These are phyloP conservation scores for Tridacna crocea DNA, from an alignment of 2,888 invertebrate species.

Conservation along the genomic window DNA sequence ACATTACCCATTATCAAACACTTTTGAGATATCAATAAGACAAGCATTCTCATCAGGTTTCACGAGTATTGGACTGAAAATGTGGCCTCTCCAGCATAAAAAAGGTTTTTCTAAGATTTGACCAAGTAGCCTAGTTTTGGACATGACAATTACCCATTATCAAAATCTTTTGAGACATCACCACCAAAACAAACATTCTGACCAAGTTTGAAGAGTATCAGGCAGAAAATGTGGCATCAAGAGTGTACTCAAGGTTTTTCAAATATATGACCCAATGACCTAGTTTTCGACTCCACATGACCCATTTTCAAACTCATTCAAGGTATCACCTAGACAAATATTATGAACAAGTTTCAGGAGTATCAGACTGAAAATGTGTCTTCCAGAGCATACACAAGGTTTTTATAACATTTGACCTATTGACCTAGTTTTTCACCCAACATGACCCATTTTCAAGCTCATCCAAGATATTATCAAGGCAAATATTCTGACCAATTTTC, in stretches of 20 bases:
- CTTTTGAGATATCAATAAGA: no score
- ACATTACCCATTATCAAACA: no score
- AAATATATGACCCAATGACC: neutral
- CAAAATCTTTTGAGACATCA: no score
- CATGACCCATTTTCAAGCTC: no score
- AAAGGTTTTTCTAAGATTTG: constrained; percentile 4
- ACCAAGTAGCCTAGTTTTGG: neutral
- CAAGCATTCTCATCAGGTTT: no score
- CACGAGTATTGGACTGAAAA: neutral
- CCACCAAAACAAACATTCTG: constrained; percentile 2
- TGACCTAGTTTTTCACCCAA: no score
- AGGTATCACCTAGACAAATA: neutral
- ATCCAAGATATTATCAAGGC: no score
- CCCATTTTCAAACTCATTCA: neutral
- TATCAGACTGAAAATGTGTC: no score
- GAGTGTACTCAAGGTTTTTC: neutral
- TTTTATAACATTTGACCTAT: no score
- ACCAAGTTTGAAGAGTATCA: neutral
- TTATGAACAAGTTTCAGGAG: neutral
- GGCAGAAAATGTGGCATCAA: constrained; percentile 2
- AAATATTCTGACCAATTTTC: no score
- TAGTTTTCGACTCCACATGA: neutral
- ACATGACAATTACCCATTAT: no score
- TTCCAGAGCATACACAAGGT: no score
- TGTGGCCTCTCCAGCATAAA: neutral